phyloP scores from a whole-genome alignment of 2,113 vertebrate genomes.

The Apistogramma diplotaenia region DNA sequence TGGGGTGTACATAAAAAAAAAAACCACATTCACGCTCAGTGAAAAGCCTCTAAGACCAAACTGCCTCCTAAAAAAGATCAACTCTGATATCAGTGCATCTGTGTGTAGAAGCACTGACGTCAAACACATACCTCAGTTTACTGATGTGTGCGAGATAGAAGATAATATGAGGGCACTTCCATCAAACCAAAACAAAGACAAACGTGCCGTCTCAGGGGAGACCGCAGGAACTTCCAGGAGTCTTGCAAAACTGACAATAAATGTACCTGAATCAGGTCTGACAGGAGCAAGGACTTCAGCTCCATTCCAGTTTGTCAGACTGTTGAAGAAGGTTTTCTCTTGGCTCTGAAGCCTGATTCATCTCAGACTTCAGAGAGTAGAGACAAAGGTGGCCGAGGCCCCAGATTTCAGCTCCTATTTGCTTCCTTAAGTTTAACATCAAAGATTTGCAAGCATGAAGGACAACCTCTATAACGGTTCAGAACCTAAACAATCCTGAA shows the following conservation, averaged over 20 bases:
- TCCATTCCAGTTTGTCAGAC: slow-evolving; percentile 1
- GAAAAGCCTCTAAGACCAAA: not conserved
- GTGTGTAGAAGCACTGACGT: slow-evolving; percentile 30
- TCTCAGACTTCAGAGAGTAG: not conserved
- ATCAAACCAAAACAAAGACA: slow-evolving; percentile 34
- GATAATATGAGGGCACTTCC: slow-evolving; percentile 9
- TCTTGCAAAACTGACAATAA: not conserved
- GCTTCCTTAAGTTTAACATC: not conserved
- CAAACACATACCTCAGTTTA: slow-evolving; percentile 29
- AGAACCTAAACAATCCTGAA: not conserved
- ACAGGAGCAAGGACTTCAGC: not conserved
- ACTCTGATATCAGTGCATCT: slow-evolving; percentile 42
- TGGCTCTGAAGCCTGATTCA: not conserved
- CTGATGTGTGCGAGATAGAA: slow-evolving; percentile 37
- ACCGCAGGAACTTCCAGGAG: not conserved
- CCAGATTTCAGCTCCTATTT: not conserved
- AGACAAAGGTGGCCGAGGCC: not conserved
- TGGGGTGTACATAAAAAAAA: not conserved
- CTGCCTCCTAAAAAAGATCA: slow-evolving; percentile 2
- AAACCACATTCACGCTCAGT: not conserved
- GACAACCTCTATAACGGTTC: not conserved
- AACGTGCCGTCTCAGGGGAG: not conserved
- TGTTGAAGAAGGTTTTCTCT: not conserved
- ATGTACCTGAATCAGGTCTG: not conserved
- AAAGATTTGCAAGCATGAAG: not conserved